phyloP scores from a whole-genome alignment of 2,113 vertebrate species.

The Zosterops japonicus region DNA sequence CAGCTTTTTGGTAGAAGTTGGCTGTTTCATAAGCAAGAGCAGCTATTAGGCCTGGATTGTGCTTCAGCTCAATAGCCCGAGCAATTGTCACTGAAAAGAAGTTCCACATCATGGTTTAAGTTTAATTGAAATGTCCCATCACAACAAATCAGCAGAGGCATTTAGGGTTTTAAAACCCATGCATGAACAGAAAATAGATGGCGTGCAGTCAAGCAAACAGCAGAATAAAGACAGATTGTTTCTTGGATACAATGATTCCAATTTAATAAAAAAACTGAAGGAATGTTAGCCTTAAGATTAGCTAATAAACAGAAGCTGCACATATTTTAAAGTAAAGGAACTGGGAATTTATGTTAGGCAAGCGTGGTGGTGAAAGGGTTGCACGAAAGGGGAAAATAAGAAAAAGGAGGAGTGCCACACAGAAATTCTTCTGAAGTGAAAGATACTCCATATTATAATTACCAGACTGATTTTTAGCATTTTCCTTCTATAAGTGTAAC shows the following conservation, averaged over 20 bases:
- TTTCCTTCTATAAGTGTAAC: neutral
- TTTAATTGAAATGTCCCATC: neutral
- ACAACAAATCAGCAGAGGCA: neutral
- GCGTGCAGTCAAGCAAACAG: neutral
- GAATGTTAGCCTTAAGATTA: neutral
- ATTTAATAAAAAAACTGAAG: neutral
- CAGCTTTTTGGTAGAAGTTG: conserved; percentile 95
- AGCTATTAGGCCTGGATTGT: conserved; percentile 89
- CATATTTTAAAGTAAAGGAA: neutral
- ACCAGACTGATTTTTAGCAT: neutral
- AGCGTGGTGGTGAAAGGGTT: neutral
- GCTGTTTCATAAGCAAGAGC: conserved; percentile 93
- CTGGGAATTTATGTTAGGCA: neutral
- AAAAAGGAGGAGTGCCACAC: neutral
- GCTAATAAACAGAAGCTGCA: neutral
- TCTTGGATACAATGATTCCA: neutral
- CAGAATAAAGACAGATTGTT: neutral
- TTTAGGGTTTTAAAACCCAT: neutral
- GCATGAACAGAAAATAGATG: neutral
- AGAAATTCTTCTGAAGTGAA: neutral
- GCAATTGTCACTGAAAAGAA: conserved; percentile 90
- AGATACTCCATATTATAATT: neutral
- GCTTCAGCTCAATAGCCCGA: conserved; percentile 95
- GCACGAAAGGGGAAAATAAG: neutral
- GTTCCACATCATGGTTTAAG: neutral